Percentiles rank a stretch among this genome's conserved stretches.
phyloP scores from a whole-genome alignment of 2,797 vertebrate species.

The Uromys caudimaculatus region DNA sequence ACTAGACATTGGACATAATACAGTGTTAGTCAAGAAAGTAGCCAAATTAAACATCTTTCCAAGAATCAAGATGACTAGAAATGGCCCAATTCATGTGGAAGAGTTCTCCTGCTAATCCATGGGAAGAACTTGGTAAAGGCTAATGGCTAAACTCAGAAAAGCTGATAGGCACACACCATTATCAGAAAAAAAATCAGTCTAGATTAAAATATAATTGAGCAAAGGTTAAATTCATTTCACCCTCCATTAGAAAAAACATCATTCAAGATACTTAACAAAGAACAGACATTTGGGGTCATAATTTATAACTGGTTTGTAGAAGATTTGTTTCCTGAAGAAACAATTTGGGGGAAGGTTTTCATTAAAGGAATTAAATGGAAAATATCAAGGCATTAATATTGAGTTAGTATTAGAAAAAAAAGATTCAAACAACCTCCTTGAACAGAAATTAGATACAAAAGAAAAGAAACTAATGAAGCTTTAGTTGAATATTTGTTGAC shows the following conservation, averaged over 20 bases:
- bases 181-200: not conserved
- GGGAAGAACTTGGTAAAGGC: not conserved
- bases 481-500: not conserved
- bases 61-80: not conserved
- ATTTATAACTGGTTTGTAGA: not conserved
- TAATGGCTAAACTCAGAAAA: not conserved
- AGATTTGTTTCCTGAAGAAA: not conserved
- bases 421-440: not conserved
- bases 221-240: not conserved
- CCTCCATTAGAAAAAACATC: not conserved
- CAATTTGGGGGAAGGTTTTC: not conserved
- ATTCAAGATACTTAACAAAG: not conserved
- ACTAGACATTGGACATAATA: not conserved
- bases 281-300: not conserved
- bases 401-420: not conserved
- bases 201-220: conserved; percentile 38
- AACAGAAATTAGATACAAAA: not conserved
- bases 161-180: not conserved
- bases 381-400: not conserved
- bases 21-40: not conserved
- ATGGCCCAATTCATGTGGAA: not conserved
- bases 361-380: not conserved
- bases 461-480: not conserved
- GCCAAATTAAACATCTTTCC: not conserved
- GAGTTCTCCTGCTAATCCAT: not conserved